phyloP scores from a whole-genome alignment of 2,888 invertebrate species.

The Brachyptera risi region DNA sequence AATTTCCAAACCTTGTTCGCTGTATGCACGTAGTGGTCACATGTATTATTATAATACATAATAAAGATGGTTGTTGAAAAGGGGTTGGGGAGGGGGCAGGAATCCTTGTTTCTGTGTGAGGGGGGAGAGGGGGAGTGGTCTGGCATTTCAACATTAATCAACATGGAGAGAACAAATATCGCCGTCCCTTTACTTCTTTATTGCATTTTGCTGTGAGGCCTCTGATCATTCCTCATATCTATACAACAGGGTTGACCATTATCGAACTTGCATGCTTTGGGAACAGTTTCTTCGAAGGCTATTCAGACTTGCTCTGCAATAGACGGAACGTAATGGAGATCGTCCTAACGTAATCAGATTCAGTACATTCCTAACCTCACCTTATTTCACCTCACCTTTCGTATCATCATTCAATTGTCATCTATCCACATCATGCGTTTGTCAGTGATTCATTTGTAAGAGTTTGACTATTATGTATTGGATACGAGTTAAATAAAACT shows the following conservation, averaged over 20 bases:
- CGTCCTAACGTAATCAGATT: too few relatives aligned
- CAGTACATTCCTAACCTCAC: too few relatives aligned
- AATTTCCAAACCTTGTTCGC: too few relatives aligned
- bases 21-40: too few relatives aligned
- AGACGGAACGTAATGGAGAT: not conserved
- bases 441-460: too few relatives aligned
- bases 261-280: not conserved
- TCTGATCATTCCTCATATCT: not conserved
- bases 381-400: too few relatives aligned
- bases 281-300: not conserved
- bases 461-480: too few relatives aligned
- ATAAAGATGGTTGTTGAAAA: not conserved
- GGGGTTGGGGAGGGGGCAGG: not conserved
- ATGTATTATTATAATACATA: not conserved
- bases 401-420: too few relatives aligned
- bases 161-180: constrained; percentile 19
- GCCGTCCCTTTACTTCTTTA: constrained; percentile 6
- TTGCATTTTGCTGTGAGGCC: constrained; percentile 3
- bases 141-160: constrained; percentile 10
- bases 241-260: not conserved
- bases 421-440: too few relatives aligned
- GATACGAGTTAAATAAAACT: too few relatives aligned
- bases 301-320: too few relatives aligned
- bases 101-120: too few relatives aligned
- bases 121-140: not conserved